phyloP scores from a whole-genome alignment of 1,140 invertebrate genomes.

The Drosophila auraria region DNA sequence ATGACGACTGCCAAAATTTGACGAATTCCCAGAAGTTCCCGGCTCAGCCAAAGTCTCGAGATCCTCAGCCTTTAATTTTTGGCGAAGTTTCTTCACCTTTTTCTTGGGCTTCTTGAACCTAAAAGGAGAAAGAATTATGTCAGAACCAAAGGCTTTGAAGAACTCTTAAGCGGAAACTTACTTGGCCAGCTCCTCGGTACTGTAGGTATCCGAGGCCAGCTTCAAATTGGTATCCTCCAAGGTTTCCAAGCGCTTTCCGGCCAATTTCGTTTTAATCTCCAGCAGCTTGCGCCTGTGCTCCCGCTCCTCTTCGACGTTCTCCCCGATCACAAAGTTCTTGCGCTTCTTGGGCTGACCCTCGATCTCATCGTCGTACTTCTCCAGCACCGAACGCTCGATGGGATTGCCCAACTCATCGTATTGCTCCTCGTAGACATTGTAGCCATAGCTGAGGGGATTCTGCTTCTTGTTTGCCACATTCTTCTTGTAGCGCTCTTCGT shows the following conservation, averaged over 20 bases:
- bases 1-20: conserved; percentile 86
- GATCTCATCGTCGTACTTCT: conserved; percentile 99
- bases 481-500: conserved; percentile 96
- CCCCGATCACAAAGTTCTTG: conserved; percentile 93
- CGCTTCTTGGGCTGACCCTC: conserved; percentile 90
- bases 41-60: conserved; percentile 82
- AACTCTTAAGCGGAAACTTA: conserved; percentile 26
- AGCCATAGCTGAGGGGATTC: conserved; percentile 92
- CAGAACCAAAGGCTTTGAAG: not conserved
- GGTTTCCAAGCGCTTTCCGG: conserved; percentile 90
- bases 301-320: conserved; percentile 85
- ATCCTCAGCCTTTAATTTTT: conserved; percentile 88
- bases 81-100: conserved; percentile 88
- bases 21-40: conserved; percentile 73
- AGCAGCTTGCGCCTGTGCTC: conserved; percentile 85
- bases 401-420: conserved; percentile 93
- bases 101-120: conserved; percentile 98
- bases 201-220: conserved; percentile 95
- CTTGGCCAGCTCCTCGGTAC: conserved; percentile 91
- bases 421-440: conserved; percentile 95
- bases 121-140: conserved; percentile 26
- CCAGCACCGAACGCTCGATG: conserved; percentile 89
- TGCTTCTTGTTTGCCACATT: conserved; percentile 95
- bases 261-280: conserved; percentile 87
- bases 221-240: conserved; percentile 89